phyloP scores from a whole-genome alignment of 2,113 vertebrate genomes.

The Rissa tridactyla region DNA sequence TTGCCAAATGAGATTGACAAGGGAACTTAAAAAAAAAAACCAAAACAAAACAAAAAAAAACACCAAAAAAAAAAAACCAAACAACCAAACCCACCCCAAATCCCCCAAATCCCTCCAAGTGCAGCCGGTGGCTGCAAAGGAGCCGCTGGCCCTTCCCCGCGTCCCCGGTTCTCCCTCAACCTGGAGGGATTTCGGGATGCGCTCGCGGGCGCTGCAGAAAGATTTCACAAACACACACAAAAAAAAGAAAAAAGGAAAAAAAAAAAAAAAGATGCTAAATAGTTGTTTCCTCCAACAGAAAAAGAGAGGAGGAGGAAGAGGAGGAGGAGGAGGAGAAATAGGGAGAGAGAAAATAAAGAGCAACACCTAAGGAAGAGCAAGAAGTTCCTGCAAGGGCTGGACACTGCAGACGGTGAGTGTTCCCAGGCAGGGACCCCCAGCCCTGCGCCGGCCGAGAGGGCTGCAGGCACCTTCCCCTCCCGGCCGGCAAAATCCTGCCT shows the following conservation, averaged over 20 bases:
- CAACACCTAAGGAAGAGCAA: neutral
- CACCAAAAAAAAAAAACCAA: neutral
- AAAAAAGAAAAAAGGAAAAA: neutral
- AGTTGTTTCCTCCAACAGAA: neutral
- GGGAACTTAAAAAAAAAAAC: neutral
- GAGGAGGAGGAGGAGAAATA: neutral
- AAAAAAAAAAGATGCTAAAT: neutral
- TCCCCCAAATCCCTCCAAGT: neutral
- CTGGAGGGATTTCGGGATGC: neutral
- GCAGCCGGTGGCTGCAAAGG: neutral
- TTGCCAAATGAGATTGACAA: constrained; percentile 23
- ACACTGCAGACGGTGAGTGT: neutral
- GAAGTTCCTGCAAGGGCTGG: neutral
- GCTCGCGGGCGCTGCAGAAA: neutral
- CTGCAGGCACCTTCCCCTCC: neutral
- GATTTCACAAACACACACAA: neutral
- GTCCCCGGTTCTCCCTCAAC: neutral
- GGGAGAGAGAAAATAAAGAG: neutral
- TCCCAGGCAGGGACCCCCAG: neutral
- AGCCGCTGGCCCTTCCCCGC: neutral
- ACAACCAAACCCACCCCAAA: neutral
- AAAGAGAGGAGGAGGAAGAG: neutral
- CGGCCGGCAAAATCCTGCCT: neutral
- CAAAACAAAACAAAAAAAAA: neutral
- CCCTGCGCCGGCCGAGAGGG: neutral